phyloP scores from a whole-genome alignment of 2,797 vertebrate genomes.

The Spinibarbus caldwelli region DNA sequence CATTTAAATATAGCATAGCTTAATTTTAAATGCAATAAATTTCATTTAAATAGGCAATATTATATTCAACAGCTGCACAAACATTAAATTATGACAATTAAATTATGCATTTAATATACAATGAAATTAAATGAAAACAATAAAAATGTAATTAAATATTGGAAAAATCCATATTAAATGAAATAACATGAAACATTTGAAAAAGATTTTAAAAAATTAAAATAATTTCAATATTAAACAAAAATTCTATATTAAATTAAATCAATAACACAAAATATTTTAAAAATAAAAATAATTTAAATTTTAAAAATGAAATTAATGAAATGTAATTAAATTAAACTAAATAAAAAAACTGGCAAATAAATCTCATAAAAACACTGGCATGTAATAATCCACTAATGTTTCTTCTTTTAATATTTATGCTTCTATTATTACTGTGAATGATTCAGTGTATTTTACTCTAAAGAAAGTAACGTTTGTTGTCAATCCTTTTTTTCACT shows the following conservation, averaged over 20 bases:
- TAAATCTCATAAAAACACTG: neutral
- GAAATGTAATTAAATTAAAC: neutral
- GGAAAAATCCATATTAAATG: no score
- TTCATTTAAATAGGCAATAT: neutral
- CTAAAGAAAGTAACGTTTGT: neutral
- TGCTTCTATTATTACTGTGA: neutral
- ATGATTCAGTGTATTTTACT: neutral
- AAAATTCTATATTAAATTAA: no score
- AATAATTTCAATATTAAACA: no score
- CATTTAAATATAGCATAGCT: neutral
- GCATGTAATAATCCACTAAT: neutral
- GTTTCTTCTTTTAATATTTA: neutral
- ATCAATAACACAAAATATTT: no score
- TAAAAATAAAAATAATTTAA: neutral
- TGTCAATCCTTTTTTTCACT: no score
- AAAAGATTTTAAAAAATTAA: no score
- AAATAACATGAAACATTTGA: no score
- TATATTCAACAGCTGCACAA: neutral
- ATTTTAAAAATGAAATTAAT: neutral
- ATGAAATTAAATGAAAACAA: no score
- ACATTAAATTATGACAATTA: no score
- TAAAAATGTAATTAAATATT: no score
- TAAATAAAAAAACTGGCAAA: neutral
- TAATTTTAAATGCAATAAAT: neutral
- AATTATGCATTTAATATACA: neutral